Evolutionary conservation across 2,888 invertebrate genomes (phyloP).

Genomic region (Dorcus hopei): DNA sequence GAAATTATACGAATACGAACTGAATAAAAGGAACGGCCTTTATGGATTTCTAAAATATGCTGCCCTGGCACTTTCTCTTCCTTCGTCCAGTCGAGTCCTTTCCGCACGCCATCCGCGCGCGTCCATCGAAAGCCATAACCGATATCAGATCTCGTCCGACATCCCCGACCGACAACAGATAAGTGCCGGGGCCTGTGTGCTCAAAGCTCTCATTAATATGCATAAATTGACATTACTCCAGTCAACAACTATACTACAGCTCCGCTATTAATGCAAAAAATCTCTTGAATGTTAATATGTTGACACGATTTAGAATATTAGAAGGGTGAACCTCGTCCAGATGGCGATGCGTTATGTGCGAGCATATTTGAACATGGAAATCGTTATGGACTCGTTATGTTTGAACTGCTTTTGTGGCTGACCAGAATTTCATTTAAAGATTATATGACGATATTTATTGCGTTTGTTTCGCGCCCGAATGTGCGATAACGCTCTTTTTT

Average conservation of each 20-base stretch:
- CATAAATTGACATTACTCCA: conserved; percentile 38
- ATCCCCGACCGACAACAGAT: conserved; percentile 12
- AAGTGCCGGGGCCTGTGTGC: conserved; percentile 11
- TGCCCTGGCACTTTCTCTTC: conserved; percentile 31
- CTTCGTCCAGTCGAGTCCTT: conserved; percentile 24
- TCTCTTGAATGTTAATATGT: conserved; percentile 35
- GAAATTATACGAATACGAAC: conserved; percentile 6
- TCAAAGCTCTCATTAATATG: conserved; percentile 35
- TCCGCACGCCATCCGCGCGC: conserved; percentile 20
- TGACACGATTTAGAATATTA: conserved; percentile 32
- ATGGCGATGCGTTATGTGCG: conserved; percentile 10
- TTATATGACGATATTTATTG: conserved; percentile 41
- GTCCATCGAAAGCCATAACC: conserved; percentile 23
- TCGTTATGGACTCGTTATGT: conserved; percentile 30
- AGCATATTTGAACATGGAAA: conserved; percentile 33
- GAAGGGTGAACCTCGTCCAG: conserved; percentile 18
- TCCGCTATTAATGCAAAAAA: conserved; percentile 31
- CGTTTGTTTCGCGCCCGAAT: conserved; percentile 37
- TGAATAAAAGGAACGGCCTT: conserved; percentile 21
- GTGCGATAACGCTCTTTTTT: conserved; percentile 36
- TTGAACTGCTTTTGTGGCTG: conserved; percentile 32
- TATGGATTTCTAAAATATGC: conserved; percentile 39
- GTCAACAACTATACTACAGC: conserved; percentile 7
- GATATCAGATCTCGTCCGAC: conserved; percentile 26
- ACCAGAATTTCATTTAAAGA: conserved; percentile 42